A percentile compares a stretch with the other conserved stretches of the same genome.
Conservation (phyloP, 2,113 vertebrate species). For the Eulemur macaco region DNA sequence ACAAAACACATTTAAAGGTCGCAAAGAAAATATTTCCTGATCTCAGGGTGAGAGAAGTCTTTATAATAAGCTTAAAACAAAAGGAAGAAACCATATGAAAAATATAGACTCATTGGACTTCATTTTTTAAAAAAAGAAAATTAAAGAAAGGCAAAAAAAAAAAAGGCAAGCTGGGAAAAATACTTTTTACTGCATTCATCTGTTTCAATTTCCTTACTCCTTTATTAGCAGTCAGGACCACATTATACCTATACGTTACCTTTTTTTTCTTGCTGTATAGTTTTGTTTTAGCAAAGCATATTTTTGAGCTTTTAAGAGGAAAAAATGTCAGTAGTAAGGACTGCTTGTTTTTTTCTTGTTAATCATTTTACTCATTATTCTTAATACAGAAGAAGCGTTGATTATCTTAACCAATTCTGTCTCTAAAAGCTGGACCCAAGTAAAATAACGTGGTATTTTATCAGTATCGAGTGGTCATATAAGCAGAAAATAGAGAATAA, state of each 20-base stretch:
- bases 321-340: background rate
- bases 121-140: background rate
- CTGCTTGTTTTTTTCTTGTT: background rate
- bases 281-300: constrained; percentile 43
- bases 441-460: constrained; percentile 20
- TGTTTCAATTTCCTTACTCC: background rate
- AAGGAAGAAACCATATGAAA: constrained; percentile 6
- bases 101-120: background rate
- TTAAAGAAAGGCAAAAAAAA: background rate
- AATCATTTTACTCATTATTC: background rate
- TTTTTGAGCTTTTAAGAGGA: background rate
- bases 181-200: background rate
- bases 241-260: background rate
- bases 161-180: background rate
- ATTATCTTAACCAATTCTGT: background rate
- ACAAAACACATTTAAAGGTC: background rate
- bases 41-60: background rate
- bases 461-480: background rate
- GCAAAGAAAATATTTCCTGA: constrained; percentile 32
- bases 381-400: background rate
- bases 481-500: background rate
- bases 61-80: constrained; percentile 32
- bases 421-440: background rate
- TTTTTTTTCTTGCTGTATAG: constrained; percentile 6
- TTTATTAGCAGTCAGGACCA: background rate